phyloP scores from a whole-genome alignment of 2,797 vertebrate species.

The Cynodonichthys magdalenae region DNA sequence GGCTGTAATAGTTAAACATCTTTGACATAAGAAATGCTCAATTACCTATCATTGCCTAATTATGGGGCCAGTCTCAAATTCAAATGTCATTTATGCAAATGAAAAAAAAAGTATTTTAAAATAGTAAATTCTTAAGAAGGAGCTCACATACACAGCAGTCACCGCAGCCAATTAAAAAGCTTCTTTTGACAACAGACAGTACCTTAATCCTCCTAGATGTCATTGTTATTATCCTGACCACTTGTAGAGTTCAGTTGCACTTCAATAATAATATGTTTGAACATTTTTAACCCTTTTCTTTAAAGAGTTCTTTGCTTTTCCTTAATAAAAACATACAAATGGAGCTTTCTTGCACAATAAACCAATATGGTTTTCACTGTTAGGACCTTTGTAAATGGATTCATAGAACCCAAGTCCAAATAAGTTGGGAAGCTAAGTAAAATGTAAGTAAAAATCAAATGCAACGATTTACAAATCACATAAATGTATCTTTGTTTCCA shows the following conservation, averaged over 20 bases:
- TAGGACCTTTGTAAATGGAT: constrained; percentile 31
- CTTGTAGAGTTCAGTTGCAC: constrained; percentile 50
- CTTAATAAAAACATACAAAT: constrained; percentile 17
- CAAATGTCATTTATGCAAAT: constrained; percentile 2
- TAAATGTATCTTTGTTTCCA: no score
- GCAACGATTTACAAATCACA: no score
- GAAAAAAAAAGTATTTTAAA: no score
- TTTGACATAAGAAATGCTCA: constrained; percentile 33
- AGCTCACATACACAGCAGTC: constrained; percentile 29
- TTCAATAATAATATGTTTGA: constrained; percentile 55
- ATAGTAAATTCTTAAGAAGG: constrained; percentile 8
- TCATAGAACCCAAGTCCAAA: neutral
- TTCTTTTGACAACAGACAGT: constrained; percentile 69
- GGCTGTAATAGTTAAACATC: constrained; percentile 61
- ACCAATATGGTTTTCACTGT: constrained; percentile 25
- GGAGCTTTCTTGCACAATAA: constrained; percentile 36
- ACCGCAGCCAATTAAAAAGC: constrained; percentile 69
- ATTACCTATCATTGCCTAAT: constrained; percentile 32
- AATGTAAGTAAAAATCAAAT: no score
- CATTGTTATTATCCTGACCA: constrained; percentile 46
- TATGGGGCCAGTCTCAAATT: constrained; percentile 16
- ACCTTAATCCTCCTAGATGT: constrained; percentile 60
- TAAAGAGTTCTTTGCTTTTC: neutral
- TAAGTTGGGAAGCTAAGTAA: no score
- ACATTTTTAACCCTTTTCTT: constrained; percentile 18